These are phyloP conservation scores for Holcopasites calliopsidis DNA, from an alignment of 1,140 invertebrate species.

Conservation along the genomic window DNA sequence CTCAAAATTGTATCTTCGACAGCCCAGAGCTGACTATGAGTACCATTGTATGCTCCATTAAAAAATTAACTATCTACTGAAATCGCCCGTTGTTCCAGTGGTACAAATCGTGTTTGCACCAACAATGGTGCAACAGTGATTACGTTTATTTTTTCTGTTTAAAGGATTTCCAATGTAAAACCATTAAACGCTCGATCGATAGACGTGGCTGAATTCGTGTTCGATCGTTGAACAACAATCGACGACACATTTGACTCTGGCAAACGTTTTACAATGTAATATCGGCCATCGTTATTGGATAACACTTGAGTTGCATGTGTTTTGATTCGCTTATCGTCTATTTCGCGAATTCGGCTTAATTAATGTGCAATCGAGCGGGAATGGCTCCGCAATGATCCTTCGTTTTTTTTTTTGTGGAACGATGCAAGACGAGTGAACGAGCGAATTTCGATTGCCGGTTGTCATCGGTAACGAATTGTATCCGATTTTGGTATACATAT, in stretches of 20 bases:
- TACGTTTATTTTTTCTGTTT: background rate
- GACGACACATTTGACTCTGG: background rate
- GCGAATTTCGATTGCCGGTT: constrained; percentile 4
- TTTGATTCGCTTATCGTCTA: background rate
- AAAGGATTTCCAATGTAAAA: background rate
- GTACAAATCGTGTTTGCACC: background rate
- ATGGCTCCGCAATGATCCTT: background rate
- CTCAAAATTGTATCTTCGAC: no score
- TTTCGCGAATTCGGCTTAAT: constrained; percentile 4
- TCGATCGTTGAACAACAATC: background rate
- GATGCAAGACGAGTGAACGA: no score
- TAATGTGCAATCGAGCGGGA: constrained; percentile 2
- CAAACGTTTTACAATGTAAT: background rate
- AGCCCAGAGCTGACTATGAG: background rate
- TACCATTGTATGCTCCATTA: background rate
- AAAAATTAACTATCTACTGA: background rate
- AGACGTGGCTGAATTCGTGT: background rate
- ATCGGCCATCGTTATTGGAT: constrained; percentile 16
- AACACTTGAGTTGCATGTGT: constrained; percentile 28
- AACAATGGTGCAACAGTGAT: background rate
- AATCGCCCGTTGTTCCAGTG: background rate
- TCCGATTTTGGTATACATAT: background rate
- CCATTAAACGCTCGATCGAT: background rate
- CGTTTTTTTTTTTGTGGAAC: background rate
- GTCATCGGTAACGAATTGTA: no score